Evolutionary conservation across 2,113 vertebrate species (phyloP).

Genomic region (Isurus oxyrinchus): DNA sequence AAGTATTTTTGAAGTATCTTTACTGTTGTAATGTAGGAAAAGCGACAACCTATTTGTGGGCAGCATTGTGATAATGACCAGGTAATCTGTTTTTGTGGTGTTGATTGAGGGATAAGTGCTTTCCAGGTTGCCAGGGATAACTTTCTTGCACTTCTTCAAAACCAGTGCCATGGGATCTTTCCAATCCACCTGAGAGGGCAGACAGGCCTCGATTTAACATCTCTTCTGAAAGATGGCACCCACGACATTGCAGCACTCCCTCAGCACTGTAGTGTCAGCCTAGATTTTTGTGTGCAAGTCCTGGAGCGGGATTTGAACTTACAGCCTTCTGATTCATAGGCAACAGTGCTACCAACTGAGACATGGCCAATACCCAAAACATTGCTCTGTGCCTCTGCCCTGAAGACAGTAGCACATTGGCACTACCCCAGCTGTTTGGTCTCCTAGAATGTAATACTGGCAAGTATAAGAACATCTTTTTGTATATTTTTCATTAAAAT

Average conservation of each 20-base stretch:
- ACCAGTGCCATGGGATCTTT: background rate
- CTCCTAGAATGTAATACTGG: background rate
- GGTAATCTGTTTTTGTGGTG: background rate
- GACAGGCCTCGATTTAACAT: background rate
- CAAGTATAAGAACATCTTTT: background rate
- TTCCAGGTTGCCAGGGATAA: background rate
- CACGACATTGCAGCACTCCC: too few relatives aligned
- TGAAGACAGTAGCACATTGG: background rate
- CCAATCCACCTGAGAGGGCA: background rate
- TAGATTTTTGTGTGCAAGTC: too few relatives aligned
- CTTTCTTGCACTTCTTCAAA: background rate
- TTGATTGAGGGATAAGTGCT: background rate
- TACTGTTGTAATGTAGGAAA: too few relatives aligned
- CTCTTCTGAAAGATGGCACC: too few relatives aligned
- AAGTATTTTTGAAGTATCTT: background rate
- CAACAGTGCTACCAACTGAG: too few relatives aligned
- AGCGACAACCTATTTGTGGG: background rate
- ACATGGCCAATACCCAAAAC: background rate
- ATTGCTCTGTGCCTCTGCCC: too few relatives aligned
- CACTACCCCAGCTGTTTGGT: background rate
- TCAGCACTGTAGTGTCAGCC: too few relatives aligned
- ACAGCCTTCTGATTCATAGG: too few relatives aligned
- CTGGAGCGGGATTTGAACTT: too few relatives aligned
- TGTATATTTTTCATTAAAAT: background rate
- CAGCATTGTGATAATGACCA: background rate